These are phyloP conservation scores for Ictidomys tridecemlineatus DNA, from an alignment of 2,113 vertebrate genomes.

Conservation along the genomic window DNA sequence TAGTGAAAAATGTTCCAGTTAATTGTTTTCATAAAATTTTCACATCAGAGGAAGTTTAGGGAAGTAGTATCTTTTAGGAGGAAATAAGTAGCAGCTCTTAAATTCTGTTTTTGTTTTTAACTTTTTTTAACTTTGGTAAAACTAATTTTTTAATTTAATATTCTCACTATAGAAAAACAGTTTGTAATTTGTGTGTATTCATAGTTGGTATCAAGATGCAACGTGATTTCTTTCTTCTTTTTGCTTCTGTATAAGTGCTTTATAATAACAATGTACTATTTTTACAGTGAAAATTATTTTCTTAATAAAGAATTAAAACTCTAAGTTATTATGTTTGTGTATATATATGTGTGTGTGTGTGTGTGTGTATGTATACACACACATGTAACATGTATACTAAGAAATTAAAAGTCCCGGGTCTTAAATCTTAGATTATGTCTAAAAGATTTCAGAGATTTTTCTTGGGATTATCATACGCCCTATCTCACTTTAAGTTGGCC, in stretches of 20 bases:
- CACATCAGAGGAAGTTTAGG: neutral
- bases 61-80: neutral
- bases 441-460: neutral
- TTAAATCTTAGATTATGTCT: neutral
- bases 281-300: neutral
- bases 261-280: neutral
- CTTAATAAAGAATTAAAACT: neutral
- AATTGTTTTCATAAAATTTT: neutral
- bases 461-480: no score
- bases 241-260: neutral
- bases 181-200: neutral
- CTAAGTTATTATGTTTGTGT: neutral
- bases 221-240: neutral
- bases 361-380: no score
- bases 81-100: neutral
- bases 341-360: no score
- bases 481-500: neutral
- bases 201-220: neutral
- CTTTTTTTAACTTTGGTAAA: neutral
- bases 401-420: neutral
- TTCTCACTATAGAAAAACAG: neutral
- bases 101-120: neutral
- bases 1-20: neutral
- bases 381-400: no score
- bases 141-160: conserved; percentile 27